These are phyloP conservation scores for Liopterus haemorrhoidalis DNA, from an alignment of 2,888 invertebrate genomes.

Conservation along the genomic window DNA sequence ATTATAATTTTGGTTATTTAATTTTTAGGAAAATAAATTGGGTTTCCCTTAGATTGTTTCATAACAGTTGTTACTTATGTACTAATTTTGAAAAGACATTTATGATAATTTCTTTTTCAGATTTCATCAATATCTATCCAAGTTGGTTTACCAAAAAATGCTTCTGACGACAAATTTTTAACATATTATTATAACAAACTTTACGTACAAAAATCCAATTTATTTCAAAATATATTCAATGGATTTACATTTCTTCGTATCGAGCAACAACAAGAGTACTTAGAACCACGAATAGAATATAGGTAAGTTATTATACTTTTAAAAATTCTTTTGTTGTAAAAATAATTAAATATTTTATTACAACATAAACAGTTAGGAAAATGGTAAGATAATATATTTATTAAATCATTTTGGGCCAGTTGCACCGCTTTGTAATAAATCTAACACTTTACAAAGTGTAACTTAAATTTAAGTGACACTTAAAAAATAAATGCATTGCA, in stretches of 20 bases:
- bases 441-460: no score
- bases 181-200: conserved; percentile 45
- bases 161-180: conserved; percentile 40
- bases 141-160: conserved; percentile 45
- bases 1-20: no score
- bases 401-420: no score
- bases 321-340: background rate
- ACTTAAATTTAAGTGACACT: no score
- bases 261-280: conserved; percentile 42
- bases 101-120: conserved; percentile 38
- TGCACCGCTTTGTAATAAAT: no score
- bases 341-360: no score
- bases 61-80: conserved; percentile 3
- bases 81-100: conserved; percentile 1
- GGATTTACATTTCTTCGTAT: conserved; percentile 46
- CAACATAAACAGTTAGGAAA: no score
- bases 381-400: conserved; percentile 2
- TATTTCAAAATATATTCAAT: conserved; percentile 49
- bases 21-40: no score
- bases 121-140: conserved; percentile 45
- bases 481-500: no score
- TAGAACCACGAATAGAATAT: conserved; percentile 41
- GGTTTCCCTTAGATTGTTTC: no score
- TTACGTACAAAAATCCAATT: conserved; percentile 47
- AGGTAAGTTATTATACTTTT: conserved; percentile 31